Evolutionary conservation across 2,113 vertebrate genomes (phyloP), one percentile per base, ranked within the genome.

Genomic region (Struthidea cinerea): DNA sequence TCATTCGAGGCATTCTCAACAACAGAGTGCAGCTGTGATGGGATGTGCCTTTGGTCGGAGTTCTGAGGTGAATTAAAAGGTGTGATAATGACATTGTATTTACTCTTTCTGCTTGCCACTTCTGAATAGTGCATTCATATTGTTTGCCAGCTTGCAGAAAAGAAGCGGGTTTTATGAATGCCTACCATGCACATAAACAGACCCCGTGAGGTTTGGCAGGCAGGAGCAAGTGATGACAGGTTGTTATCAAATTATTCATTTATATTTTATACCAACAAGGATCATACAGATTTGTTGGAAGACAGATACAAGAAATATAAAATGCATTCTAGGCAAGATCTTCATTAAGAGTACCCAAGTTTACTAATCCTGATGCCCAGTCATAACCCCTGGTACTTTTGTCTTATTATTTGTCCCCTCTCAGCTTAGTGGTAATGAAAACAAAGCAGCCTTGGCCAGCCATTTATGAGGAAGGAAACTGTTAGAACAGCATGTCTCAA

Each of bases 371-470:
- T 85, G 74, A 61, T 87, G 22, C 19, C 28, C 28, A 60, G 1
- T 60, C 15, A 56, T 70, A 85, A 82, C 15, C 30, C 49, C 13
- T 20, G 26, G 57, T 95, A 42, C 30, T 59, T 87, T 87, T 76
- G 42, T 80, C 44, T 74, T 90, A 64, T 83, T 77, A 74, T 78
- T 88, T 35, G n/a, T 96, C 22, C 69, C 82, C 56, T 94, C 70
- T 92, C 76, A 84, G 56, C 32, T 97, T 93, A 94, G 70, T 86
- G 73, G 91, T 89, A 91, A 90, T 87, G 92, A 94, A 97, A 97
- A 94, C 83, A 94, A 94, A 96, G 77, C 76, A 96, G 92, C 24
- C 84, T 95, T 96, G 93, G 95, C 91, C 90, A 95, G 77, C 84
- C 74, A 79, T 94, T 97, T 96, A 86, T 37, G 59, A 92, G 82